Evolutionary conservation across 2,797 vertebrate genomes (phyloP).

Genomic region (Selene dorsalis): DNA sequence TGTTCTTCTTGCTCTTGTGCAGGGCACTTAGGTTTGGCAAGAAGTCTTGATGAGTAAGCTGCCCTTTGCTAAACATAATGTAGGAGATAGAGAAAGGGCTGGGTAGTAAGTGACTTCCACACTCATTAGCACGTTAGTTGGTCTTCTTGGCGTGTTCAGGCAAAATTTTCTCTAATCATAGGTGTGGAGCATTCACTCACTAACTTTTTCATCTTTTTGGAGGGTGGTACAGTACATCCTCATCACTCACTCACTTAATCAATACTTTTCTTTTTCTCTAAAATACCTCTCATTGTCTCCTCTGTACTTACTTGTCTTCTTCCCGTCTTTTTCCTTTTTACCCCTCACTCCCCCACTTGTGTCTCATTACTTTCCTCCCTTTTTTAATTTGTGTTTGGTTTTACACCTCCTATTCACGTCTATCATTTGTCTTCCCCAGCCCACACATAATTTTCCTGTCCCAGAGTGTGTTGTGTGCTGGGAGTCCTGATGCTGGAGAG

Average conservation of each 20-base stretch:
- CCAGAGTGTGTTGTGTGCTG: conserved; percentile 87
- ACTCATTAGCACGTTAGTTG: conserved; percentile 38
- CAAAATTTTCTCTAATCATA: conserved; percentile 76
- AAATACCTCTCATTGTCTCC: neutral
- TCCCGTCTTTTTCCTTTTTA: conserved; percentile 16
- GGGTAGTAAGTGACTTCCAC: conserved; percentile 34
- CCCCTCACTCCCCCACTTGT: neutral
- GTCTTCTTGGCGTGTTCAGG: conserved; percentile 69
- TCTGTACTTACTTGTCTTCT: conserved; percentile 26
- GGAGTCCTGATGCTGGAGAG: conserved; percentile 34
- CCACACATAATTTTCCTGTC: conserved; percentile 97
- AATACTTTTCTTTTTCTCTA: neutral
- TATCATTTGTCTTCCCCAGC: conserved; percentile 81
- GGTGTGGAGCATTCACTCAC: conserved; percentile 70
- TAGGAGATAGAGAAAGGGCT: conserved; percentile 45
- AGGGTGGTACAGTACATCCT: conserved; percentile 27
- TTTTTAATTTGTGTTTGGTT: conserved; percentile 10
- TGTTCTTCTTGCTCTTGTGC: conserved; percentile 36
- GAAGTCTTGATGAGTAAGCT: conserved; percentile 51
- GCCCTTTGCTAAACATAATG: conserved; percentile 40
- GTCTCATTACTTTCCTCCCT: conserved; percentile 14
- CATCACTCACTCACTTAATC: conserved; percentile 5
- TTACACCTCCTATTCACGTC: conserved; percentile 25
- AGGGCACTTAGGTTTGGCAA: conserved; percentile 47
- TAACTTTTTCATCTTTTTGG: conserved; percentile 59